phyloP scores from a whole-genome alignment of 2,113 vertebrate species.

The Epinephelus cyanopodus region DNA sequence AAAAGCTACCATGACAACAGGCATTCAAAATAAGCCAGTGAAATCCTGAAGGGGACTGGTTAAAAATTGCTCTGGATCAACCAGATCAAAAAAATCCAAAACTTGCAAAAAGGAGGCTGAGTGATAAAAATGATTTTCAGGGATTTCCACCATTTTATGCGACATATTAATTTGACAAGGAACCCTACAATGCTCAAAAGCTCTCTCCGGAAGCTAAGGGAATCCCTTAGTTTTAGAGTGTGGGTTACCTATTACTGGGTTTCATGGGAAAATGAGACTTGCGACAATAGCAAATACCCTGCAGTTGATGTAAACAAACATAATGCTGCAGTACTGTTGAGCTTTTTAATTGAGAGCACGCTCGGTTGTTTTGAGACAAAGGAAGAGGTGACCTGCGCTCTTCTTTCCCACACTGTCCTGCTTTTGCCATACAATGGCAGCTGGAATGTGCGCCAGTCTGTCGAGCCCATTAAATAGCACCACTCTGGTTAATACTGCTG shows the following conservation, averaged over 20 bases:
- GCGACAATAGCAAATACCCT: not conserved
- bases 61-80: not conserved
- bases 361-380: constrained; percentile 52
- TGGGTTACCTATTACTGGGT: not conserved
- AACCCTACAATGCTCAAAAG: not conserved
- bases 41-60: not conserved
- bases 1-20: too few relatives aligned
- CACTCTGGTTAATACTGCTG: not conserved
- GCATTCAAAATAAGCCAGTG: too few relatives aligned
- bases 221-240: not conserved
- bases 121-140: not conserved
- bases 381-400: constrained; percentile 33
- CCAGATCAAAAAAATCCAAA: not conserved
- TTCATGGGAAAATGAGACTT: constrained; percentile 53
- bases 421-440: constrained; percentile 3
- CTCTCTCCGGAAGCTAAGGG: not conserved
- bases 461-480: constrained; percentile 12
- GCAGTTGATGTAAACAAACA: constrained; percentile 31
- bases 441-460: constrained; percentile 39
- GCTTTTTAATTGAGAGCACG: constrained; percentile 36
- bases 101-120: not conserved
- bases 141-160: too few relatives aligned
- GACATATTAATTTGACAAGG: not conserved
- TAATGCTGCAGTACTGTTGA: not conserved
- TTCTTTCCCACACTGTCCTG: constrained; percentile 63